Evolutionary conservation across 2,113 vertebrate species (phyloP).

Genomic region (Corynorhinus townsendii): DNA sequence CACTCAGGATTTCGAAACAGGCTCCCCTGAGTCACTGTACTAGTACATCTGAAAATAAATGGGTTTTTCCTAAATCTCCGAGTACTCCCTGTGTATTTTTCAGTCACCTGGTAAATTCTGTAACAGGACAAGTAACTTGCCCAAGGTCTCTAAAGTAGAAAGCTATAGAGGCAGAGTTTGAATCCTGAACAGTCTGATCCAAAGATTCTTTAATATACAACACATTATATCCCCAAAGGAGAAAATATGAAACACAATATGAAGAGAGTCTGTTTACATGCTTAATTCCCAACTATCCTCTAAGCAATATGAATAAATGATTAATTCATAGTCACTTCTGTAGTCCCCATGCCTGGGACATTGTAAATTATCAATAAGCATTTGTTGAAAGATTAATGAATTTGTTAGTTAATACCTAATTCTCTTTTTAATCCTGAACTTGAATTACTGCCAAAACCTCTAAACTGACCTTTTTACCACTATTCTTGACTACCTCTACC

Average conservation of each 20-base stretch:
- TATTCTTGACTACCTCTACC: neutral
- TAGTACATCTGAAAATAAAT: no score
- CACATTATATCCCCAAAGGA: neutral
- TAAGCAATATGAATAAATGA: neutral
- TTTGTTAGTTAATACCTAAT: neutral
- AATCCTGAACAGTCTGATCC: neutral
- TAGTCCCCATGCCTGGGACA: neutral
- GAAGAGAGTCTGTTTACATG: neutral
- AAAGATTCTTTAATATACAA: neutral
- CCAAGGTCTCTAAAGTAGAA: neutral
- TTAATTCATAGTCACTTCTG: neutral
- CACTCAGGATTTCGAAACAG: no score
- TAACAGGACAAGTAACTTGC: neutral
- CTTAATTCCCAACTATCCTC: neutral
- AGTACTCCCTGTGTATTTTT: no score
- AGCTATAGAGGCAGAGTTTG: neutral
- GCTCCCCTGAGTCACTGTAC: no score
- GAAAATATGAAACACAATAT: neutral
- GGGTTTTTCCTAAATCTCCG: no score
- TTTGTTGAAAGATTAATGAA: neutral
- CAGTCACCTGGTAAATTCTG: no score
- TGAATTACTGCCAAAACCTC: neutral
- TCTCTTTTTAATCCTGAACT: neutral
- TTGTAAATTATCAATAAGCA: neutral
- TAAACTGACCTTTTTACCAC: neutral